Base-by-base conservation (phyloP, 2,888 invertebrate genomes). In the Erannis defoliaria region DNA sequence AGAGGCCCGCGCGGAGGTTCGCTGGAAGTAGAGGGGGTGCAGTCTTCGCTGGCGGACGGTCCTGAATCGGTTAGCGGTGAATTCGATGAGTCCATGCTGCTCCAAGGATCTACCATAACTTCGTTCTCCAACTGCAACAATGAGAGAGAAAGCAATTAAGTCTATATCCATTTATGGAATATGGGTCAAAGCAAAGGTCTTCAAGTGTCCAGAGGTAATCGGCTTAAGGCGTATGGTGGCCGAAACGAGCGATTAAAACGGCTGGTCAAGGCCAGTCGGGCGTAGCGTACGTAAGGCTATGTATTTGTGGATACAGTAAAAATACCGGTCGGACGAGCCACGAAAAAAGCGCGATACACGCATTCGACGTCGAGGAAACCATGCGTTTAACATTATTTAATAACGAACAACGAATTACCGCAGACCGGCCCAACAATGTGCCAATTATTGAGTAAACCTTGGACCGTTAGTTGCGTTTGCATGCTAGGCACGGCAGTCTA, bases 71-170 rank as follows among this genome's bases (percentile, higher is more conserved):
- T 93, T 80, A 93, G 82, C 74, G 93, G 93, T 68, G 93, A 93
- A 83, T 91, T 92, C 68, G 93, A 90, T 66, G 93, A 93, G 85
- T 93, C 93, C 93, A 93, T 93, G 71, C 92, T 93, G 91, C 92
- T 93, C 93, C 93, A 93, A 62, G 91, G 89, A 85, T 93, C 93
- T 85, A 92, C 88, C 90, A 91, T 92, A 72, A 93, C 91, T 90
- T 93, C 93, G 90, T 93, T 93, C 89, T 93, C 93, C 93, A 93
- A 92, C 93, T 93, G 89, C n/a, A 93, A 93, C 88, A 90, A 88
- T 64, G 37, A 35, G 58, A 77, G 71, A 78, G 58, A 78, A 70
- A 70, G 50, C 40, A 48, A 56, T 72, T 70, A 73, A 68, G 66
- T 62, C 29, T 54, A 46, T 58, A 60, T 55, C 67, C 72, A 14